These are phyloP conservation scores for Anhinga rufa DNA, from an alignment of 2,113 vertebrate genomes.

Conservation along the genomic window DNA sequence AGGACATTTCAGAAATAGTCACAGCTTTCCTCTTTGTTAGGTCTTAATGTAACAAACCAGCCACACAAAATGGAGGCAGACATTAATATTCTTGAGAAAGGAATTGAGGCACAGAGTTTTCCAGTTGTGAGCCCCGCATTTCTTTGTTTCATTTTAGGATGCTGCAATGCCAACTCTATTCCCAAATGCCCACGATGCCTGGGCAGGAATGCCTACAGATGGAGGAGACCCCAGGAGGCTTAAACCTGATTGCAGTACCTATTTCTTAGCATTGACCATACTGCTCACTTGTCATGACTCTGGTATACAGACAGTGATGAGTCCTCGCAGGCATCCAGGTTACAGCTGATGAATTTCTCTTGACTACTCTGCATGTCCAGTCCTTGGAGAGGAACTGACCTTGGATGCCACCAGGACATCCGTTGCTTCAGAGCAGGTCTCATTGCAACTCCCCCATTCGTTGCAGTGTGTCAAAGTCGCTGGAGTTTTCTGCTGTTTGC, in stretches of 20 bases:
- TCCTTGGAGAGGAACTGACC: not conserved
- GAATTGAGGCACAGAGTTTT: not conserved
- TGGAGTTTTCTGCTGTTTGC: not conserved
- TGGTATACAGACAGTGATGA: not conserved
- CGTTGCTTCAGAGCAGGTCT: not conserved
- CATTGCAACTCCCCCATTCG: not conserved
- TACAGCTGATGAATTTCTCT: not conserved
- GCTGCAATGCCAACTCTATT: not conserved
- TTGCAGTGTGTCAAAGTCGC: fast-evolving
- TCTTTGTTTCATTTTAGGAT: not conserved
- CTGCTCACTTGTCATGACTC: not conserved
- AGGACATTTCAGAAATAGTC: not conserved
- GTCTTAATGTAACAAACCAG: not conserved
- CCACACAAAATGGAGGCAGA: not conserved
- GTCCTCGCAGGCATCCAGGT: not conserved
- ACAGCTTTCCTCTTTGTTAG: not conserved
- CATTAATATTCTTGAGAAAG: not conserved
- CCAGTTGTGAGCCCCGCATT: not conserved
- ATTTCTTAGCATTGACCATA: not conserved
- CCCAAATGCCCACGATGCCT: not conserved
- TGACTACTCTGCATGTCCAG: not conserved
- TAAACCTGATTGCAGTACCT: not conserved
- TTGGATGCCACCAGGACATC: not conserved
- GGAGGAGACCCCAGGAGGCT: not conserved
- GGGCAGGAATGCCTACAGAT: not conserved